phyloP scores from a whole-genome alignment of 2,797 vertebrate genomes.

The Triplophysa bombifrons region DNA sequence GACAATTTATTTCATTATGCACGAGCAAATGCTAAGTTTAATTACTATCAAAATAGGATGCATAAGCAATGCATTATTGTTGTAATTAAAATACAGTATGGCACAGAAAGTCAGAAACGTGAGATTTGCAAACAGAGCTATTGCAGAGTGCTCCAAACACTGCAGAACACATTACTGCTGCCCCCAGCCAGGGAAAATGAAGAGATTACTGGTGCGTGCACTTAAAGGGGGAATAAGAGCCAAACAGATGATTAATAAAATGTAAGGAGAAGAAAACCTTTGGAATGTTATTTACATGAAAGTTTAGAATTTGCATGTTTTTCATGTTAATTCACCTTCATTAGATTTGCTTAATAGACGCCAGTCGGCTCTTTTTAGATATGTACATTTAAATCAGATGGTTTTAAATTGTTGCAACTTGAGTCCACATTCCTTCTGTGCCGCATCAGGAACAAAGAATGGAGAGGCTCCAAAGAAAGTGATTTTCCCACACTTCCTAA shows the following conservation, averaged over 20 bases:
- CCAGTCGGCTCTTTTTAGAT: neutral
- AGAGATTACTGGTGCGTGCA: slow-evolving; percentile 62
- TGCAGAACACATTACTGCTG: slow-evolving; percentile 64
- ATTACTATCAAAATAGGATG: neutral
- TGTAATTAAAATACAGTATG: slow-evolving; percentile 17
- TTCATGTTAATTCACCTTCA: slow-evolving; percentile 4
- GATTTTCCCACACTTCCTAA: slow-evolving; percentile 2
- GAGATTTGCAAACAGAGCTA: neutral
- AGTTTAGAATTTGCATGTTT: slow-evolving; percentile 5
- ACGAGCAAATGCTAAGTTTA: neutral
- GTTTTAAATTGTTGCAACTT: slow-evolving; percentile 22
- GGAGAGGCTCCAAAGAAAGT: neutral
- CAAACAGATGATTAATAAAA: slow-evolving; percentile 42
- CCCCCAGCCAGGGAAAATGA: slow-evolving; percentile 60
- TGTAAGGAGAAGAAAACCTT: neutral
- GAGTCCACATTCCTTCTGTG: slow-evolving; percentile 4
- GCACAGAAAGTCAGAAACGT: neutral
- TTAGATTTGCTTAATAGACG: neutral
- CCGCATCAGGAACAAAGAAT: slow-evolving; percentile 29
- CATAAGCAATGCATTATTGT: neutral
- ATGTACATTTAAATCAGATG: slow-evolving; percentile 39
- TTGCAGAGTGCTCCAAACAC: slow-evolving; percentile 42
- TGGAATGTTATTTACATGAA: neutral
- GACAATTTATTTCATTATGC: neutral
- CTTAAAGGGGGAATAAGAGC: slow-evolving; percentile 46